Evolutionary conservation across 2,113 vertebrate species (phyloP).

Genomic region (Anhinga rufa): DNA sequence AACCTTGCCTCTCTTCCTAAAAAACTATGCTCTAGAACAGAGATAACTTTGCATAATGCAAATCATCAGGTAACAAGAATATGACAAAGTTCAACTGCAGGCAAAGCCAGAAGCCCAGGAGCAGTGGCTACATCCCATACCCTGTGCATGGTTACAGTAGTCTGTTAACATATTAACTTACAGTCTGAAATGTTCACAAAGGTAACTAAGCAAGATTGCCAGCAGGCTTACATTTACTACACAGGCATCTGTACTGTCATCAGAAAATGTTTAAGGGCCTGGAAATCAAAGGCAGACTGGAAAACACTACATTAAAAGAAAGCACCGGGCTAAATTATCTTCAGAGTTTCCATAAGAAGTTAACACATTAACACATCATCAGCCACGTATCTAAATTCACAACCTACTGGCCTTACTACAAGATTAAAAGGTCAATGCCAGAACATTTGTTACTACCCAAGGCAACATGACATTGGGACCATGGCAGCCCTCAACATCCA

Average conservation of each 20-base stretch:
- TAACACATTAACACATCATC: not conserved
- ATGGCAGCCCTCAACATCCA: not conserved
- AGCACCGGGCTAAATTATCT: not conserved
- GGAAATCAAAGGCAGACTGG: not conserved
- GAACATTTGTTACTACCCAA: not conserved
- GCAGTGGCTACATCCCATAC: not conserved
- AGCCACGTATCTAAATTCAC: not conserved
- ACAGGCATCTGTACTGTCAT: not conserved
- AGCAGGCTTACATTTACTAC: not conserved
- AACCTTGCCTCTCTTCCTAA: not conserved
- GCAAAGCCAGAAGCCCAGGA: not conserved
- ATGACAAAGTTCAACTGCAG: not conserved
- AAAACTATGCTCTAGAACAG: not conserved
- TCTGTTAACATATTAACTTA: not conserved
- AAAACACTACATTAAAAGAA: not conserved
- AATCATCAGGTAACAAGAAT: not conserved
- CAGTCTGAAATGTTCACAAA: not conserved
- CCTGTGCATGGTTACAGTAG: fast-evolving
- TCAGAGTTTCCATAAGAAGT: not conserved
- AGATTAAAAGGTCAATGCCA: constrained; percentile 15
- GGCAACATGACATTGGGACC: not conserved
- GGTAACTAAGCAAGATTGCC: not conserved
- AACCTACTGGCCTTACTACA: not conserved
- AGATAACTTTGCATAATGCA: not conserved
- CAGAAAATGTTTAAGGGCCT: not conserved